phyloP scores from a whole-genome alignment of 2,113 vertebrate genomes.

The Petroica traversi region DNA sequence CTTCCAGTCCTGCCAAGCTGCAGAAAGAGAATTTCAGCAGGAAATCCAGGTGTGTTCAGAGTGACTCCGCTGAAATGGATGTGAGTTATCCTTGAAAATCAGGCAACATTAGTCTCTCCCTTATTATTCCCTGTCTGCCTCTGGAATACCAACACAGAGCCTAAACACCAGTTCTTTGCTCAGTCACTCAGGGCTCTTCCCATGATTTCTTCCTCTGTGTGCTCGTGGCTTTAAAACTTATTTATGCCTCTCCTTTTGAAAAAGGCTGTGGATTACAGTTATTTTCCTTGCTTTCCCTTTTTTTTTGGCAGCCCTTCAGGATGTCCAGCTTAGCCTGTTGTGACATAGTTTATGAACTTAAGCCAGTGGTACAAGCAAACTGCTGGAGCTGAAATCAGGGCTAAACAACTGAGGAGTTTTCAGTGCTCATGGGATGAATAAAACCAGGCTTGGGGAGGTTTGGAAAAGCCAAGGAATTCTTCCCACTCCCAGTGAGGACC shows the following conservation, averaged over 20 bases:
- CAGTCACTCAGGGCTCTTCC: not conserved
- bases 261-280: not conserved
- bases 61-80: not conserved
- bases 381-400: not conserved
- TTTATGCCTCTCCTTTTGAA: slow-evolving; percentile 9
- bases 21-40: not conserved
- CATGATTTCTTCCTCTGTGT: not conserved
- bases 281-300: not conserved
- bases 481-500: not conserved
- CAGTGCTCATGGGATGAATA: not conserved
- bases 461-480: not conserved
- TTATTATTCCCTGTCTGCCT: not conserved
- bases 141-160: not conserved
- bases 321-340: not conserved
- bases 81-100: not conserved
- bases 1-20: not conserved
- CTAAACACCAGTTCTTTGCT: not conserved
- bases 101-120: not conserved
- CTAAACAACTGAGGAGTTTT: not conserved
- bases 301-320: not conserved
- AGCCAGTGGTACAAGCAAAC: not conserved
- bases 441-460: not conserved
- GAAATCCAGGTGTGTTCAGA: not conserved
- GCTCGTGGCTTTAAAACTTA: slow-evolving; percentile 9
- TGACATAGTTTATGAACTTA: slow-evolving; percentile 23